Evolutionary conservation across 2,113 vertebrate genomes (phyloP).

Genomic region (Xenopus borealis): DNA sequence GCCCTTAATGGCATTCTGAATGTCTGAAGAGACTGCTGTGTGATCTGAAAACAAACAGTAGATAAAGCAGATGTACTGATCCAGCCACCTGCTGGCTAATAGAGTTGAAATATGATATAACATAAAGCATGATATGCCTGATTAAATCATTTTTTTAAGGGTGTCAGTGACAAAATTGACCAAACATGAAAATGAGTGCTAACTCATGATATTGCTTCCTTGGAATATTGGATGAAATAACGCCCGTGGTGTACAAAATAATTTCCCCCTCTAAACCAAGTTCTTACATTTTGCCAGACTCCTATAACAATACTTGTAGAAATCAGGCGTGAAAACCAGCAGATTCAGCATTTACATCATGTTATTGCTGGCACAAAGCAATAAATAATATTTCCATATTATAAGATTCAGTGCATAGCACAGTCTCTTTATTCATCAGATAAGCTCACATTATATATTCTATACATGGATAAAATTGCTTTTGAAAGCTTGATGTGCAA

Average conservation of each 20-base stretch:
- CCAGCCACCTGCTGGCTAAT: too few relatives aligned
- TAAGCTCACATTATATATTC: background rate
- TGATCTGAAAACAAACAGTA: too few relatives aligned
- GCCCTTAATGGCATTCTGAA: too few relatives aligned
- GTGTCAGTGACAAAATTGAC: too few relatives aligned
- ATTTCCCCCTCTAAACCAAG: background rate
- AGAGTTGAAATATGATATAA: too few relatives aligned
- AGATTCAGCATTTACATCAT: slow-evolving; percentile 7
- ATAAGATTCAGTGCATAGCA: background rate
- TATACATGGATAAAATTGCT: background rate
- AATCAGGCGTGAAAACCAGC: background rate
- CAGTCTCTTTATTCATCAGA: background rate
- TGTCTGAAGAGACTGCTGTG: too few relatives aligned
- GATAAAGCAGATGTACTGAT: too few relatives aligned
- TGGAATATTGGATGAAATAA: background rate
- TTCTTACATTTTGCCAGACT: background rate
- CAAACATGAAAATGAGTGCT: too few relatives aligned
- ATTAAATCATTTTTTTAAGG: too few relatives aligned
- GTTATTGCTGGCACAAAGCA: slow-evolving; percentile 7
- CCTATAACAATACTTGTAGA: background rate
- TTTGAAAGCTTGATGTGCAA: background rate
- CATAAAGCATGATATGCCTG: too few relatives aligned
- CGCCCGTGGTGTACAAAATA: background rate
- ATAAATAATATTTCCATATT: slow-evolving; percentile 3
- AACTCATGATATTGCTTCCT: too few relatives aligned